Conservation (phyloP, 2,113 vertebrate species). For the Marmota monax region DNA sequence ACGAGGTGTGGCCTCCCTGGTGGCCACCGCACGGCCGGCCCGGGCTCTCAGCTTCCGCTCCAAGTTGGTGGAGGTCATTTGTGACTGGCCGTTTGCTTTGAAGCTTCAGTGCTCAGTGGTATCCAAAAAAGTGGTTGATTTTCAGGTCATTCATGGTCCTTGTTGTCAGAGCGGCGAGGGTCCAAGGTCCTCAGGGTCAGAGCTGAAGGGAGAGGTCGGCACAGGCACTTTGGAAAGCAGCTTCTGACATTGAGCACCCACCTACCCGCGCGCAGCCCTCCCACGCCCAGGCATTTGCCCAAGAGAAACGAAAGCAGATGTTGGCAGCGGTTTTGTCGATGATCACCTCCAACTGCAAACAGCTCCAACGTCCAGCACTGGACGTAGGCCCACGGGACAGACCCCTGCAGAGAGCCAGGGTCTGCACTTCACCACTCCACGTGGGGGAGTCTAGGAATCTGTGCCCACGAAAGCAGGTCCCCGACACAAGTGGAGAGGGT, state of each 20-base stretch:
- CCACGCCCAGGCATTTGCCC: background rate
- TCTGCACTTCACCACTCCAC: fast-evolving
- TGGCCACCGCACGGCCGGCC: background rate
- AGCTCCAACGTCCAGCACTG: no score
- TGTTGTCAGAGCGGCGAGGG: no score
- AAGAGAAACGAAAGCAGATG: background rate
- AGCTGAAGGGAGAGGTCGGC: background rate
- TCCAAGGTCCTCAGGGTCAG: no score
- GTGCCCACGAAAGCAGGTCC: background rate
- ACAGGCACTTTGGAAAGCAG: background rate
- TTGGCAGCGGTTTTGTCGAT: no score
- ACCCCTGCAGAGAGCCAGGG: no score
- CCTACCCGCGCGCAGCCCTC: fast-evolving
- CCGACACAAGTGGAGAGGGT: background rate
- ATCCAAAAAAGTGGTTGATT: background rate
- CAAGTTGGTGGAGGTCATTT: no score
- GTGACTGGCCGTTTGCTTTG: background rate
- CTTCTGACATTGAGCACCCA: background rate
- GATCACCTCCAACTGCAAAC: no score
- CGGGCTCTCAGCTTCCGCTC: background rate
- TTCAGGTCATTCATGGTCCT: no score
- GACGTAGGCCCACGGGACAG: no score
- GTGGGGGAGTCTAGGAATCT: background rate
- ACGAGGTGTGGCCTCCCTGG: background rate
- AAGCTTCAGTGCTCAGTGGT: background rate